These are phyloP conservation scores for Heliconius melpomene DNA, from an alignment of 1,140 invertebrate genomes.

Conservation along the genomic window DNA sequence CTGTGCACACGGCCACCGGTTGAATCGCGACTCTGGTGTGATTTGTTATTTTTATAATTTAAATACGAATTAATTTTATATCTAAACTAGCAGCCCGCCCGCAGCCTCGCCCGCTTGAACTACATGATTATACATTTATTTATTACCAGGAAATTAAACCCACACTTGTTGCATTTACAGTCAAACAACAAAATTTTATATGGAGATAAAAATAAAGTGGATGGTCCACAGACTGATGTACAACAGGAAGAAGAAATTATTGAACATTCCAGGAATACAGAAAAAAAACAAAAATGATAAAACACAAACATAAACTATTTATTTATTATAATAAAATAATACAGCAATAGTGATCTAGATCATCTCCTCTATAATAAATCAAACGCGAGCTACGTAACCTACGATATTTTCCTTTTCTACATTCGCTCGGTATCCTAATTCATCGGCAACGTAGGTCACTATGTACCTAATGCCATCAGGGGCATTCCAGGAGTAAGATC, in stretches of 20 bases:
- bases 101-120: too few relatives aligned
- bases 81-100: too few relatives aligned
- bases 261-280: background rate
- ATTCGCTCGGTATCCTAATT: constrained; percentile 32
- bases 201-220: too few relatives aligned
- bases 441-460: constrained; percentile 24
- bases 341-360: background rate
- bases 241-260: background rate
- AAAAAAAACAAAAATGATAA: constrained; percentile 10
- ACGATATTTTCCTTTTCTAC: constrained; percentile 34
- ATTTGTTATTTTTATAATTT: too few relatives aligned
- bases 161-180: too few relatives aligned
- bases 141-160: too few relatives aligned
- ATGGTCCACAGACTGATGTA: background rate
- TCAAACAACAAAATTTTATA: too few relatives aligned
- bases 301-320: constrained; percentile 3
- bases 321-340: background rate
- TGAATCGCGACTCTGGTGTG: too few relatives aligned
- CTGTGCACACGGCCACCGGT: too few relatives aligned
- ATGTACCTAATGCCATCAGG: constrained; percentile 25
- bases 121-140: too few relatives aligned
- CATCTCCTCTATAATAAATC: background rate
- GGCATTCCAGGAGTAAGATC: constrained; percentile 31
- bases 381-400: background rate
- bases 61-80: too few relatives aligned